phyloP scores from a whole-genome alignment of 1,140 invertebrate genomes.

The Drosophila punjabiensis region DNA sequence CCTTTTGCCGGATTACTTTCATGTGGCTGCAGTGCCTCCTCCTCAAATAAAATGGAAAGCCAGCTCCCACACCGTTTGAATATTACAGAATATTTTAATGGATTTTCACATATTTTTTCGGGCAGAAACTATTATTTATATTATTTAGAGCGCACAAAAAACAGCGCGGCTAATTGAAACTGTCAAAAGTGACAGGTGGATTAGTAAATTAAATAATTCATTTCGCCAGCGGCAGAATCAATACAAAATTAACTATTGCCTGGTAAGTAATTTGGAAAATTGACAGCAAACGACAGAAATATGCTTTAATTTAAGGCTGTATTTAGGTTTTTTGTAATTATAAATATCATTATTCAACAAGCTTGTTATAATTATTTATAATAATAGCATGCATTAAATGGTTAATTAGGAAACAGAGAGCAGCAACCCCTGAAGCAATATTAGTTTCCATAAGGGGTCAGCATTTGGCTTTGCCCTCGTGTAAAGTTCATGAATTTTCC shows the following conservation, averaged over 20 bases:
- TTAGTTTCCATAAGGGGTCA: slow-evolving; percentile 32
- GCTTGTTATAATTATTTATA: slow-evolving; percentile 15
- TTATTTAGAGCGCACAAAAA: slow-evolving; percentile 18
- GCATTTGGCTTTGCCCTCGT: slow-evolving; percentile 22
- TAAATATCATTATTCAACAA: not conserved
- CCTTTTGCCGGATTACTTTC: slow-evolving; percentile 73
- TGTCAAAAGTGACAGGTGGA: slow-evolving; percentile 60
- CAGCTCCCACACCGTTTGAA: slow-evolving; percentile 3
- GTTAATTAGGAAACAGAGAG: slow-evolving; percentile 21
- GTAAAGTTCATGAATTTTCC: slow-evolving; percentile 57
- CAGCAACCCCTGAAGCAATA: not conserved
- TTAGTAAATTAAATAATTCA: slow-evolving; percentile 66
- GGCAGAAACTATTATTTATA: slow-evolving; percentile 9
- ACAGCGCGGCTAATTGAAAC: slow-evolving; percentile 60
- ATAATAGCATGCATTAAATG: slow-evolving; percentile 21
- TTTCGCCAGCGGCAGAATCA: slow-evolving; percentile 47
- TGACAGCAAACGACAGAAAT: slow-evolving; percentile 34
- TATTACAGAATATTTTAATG: slow-evolving; percentile 41
- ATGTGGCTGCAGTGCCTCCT: slow-evolving; percentile 62
- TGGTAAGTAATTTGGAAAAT: slow-evolving; percentile 21
- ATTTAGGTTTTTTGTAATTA: slow-evolving; percentile 3
- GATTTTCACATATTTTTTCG: slow-evolving; percentile 5
- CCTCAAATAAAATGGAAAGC: slow-evolving; percentile 34
- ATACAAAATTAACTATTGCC: slow-evolving; percentile 60
- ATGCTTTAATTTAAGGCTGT: not conserved